These are phyloP conservation scores for Clytia hemisphaerica DNA, from an alignment of 30 jellyfish, hydroid and myxozoan genomes.

Conservation along the genomic window DNA sequence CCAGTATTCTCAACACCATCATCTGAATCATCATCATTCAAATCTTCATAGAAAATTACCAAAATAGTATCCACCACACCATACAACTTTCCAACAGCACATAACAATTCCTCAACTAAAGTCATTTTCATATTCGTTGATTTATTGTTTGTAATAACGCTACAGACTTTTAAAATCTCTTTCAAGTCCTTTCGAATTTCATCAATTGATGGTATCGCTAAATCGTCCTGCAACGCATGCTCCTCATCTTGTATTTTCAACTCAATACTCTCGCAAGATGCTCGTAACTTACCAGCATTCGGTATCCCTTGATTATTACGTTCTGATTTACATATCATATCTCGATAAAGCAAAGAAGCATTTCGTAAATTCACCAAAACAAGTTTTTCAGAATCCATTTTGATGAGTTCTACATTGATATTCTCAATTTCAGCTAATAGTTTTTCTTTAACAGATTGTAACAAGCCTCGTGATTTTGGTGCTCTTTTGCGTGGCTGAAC, in stretches of 20 bases:
- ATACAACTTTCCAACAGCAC: background rate
- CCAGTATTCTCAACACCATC: too few relatives aligned
- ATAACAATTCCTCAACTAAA: background rate
- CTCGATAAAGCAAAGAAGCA: background rate
- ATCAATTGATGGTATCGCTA: background rate
- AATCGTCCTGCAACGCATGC: background rate
- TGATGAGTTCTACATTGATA: background rate
- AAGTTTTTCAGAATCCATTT: constrained; percentile 3
- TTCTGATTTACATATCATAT: background rate
- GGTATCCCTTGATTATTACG: constrained; percentile 11
- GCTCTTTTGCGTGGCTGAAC: background rate
- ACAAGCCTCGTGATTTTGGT: background rate
- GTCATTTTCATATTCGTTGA: background rate
- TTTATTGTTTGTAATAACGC: background rate
- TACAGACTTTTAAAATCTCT: background rate
- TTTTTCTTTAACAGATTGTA: background rate
- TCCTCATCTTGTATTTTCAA: background rate
- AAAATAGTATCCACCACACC: constrained; percentile 11
- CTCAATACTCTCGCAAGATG: background rate
- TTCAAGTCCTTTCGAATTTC: background rate
- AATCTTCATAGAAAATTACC: background rate
- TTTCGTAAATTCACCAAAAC: constrained; percentile 7
- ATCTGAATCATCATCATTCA: background rate
- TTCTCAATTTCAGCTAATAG: background rate
- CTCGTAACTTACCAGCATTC: constrained; percentile 1